Evolutionary conservation across 2,797 vertebrate species (phyloP).

Genomic region (Chelon labrosus): DNA sequence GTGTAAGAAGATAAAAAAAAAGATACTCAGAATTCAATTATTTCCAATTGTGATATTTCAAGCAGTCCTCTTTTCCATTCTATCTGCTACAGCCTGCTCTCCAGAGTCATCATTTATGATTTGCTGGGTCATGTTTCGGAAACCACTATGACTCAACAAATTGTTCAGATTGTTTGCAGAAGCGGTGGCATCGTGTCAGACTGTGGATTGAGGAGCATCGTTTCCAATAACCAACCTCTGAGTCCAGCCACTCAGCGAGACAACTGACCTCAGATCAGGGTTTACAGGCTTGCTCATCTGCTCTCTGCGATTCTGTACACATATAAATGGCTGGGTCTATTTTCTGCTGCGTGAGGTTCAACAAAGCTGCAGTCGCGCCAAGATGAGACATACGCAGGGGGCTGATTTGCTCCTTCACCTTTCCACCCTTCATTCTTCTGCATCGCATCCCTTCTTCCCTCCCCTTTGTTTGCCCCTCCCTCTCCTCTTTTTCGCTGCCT

Average conservation of each 20-base stretch:
- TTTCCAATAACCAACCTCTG: slow-evolving; percentile 46
- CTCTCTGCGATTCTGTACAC: slow-evolving; percentile 15
- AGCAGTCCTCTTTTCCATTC: no score
- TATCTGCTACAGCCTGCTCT: not conserved
- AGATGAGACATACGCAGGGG: slow-evolving; percentile 37
- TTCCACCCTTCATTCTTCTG: slow-evolving; percentile 33
- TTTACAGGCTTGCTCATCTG: slow-evolving; percentile 51
- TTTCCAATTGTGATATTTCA: no score
- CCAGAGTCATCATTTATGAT: slow-evolving; percentile 11
- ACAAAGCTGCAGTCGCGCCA: slow-evolving; percentile 15
- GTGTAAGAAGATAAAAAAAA: no score
- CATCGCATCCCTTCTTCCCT: slow-evolving; percentile 7
- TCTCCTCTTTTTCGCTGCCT: slow-evolving; percentile 15
- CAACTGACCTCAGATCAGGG: slow-evolving; percentile 53
- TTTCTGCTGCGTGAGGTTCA: slow-evolving; percentile 49
- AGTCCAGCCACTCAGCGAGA: slow-evolving; percentile 29
- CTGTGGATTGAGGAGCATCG: slow-evolving; percentile 17
- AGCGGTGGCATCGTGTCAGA: not conserved
- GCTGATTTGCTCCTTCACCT: slow-evolving; percentile 41
- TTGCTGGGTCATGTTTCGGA: slow-evolving; percentile 1
- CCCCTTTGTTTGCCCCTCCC: slow-evolving; percentile 9
- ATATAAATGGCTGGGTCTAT: slow-evolving; percentile 45
- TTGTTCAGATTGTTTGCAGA: slow-evolving; percentile 21
- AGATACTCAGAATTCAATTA: no score
- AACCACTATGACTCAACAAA: slow-evolving; percentile 1